Percentiles rank a stretch among this genome's conserved stretches.
These are phyloP conservation scores for Hemaris fuciformis DNA, from an alignment of 2,888 invertebrate species.

Conservation along the genomic window DNA sequence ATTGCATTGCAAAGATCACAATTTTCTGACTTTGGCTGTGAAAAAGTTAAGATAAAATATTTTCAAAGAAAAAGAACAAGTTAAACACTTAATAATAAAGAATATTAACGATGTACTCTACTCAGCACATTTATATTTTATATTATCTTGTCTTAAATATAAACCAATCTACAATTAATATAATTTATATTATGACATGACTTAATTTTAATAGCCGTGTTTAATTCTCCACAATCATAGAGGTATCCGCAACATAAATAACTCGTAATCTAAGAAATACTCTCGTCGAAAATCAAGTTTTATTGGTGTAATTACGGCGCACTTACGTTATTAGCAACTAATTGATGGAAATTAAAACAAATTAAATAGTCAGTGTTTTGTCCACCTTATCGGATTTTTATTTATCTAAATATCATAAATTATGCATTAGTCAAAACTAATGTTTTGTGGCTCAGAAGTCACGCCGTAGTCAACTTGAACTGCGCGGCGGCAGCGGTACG, in stretches of 20 bases:
- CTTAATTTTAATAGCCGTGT: neutral
- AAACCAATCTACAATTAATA: neutral
- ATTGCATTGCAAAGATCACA: slow-evolving; percentile 76
- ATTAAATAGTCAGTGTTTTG: too few species aligned
- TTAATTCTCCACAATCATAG: neutral
- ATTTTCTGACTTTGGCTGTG: slow-evolving; percentile 52
- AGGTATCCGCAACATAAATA: neutral
- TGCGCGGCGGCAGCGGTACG: too few species aligned
- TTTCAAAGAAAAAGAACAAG: neutral
- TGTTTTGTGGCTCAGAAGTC: too few species aligned
- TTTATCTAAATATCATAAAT: too few species aligned
- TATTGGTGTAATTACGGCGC: neutral
- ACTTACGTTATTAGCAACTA: neutral
- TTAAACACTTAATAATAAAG: neutral
- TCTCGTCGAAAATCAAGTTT: neutral
- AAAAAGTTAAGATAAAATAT: slow-evolving; percentile 27
- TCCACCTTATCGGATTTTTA: too few species aligned
- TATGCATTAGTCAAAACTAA: too few species aligned
- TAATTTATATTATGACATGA: neutral
- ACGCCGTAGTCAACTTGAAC: too few species aligned
- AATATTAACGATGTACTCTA: too few species aligned
- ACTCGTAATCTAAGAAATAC: neutral
- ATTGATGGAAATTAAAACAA: neutral
- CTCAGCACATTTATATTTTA: too few species aligned
- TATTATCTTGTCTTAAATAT: neutral